Percentiles rank a stretch among this genome's conserved stretches.
These are phyloP conservation scores for Centrocercus urophasianus DNA, from an alignment of 2,113 vertebrate species.

Conservation along the genomic window DNA sequence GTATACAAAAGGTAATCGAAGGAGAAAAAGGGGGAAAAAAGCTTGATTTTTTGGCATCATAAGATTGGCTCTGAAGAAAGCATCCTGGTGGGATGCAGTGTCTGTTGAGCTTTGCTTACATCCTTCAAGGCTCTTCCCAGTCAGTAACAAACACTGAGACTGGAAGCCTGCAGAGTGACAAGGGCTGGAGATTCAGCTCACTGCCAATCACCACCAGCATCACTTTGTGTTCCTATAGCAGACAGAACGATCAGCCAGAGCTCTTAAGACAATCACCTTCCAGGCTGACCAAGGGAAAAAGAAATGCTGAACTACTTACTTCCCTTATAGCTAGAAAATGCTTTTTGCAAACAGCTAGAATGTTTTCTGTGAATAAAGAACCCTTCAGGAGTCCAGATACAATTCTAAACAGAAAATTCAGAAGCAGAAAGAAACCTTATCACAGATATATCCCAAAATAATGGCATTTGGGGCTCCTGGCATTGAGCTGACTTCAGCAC, in stretches of 20 bases:
- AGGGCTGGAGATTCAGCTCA: background rate
- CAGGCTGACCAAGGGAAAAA: background rate
- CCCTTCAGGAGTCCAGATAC: background rate
- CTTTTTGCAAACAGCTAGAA: background rate
- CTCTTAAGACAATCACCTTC: background rate
- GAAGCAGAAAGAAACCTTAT: background rate
- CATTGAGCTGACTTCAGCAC: background rate
- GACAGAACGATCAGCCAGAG: background rate
- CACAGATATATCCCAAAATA: background rate
- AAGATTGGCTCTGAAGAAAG: background rate
- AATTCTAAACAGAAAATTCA: background rate
- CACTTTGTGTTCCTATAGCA: background rate
- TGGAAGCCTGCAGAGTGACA: background rate
- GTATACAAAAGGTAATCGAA: background rate
- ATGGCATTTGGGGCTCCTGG: background rate
- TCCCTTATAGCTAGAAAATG: background rate
- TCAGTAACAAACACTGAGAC: background rate
- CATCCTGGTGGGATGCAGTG: background rate
- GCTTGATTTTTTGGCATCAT: background rate
- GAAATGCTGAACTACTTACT: background rate
- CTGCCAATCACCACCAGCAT: slow-evolving; percentile 3
- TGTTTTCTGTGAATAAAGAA: background rate
- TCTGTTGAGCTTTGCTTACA: background rate
- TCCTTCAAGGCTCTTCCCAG: background rate
- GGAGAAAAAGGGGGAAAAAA: background rate